Evolutionary conservation across 2,888 invertebrate species (phyloP).

Genomic region (Temnothorax unifasciatus): DNA sequence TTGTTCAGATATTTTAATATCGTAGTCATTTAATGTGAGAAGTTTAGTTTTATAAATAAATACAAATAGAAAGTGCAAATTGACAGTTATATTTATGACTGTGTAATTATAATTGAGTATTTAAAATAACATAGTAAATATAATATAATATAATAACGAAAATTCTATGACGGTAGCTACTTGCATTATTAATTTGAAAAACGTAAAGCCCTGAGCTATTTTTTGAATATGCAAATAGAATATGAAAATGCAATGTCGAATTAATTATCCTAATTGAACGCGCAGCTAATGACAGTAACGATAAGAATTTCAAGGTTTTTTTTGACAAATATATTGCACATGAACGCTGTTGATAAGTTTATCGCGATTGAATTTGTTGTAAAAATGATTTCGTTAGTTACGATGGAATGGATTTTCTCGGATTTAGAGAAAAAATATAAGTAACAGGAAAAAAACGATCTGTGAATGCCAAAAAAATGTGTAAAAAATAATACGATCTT

Average conservation of each 20-base stretch:
- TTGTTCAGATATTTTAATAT: not conserved
- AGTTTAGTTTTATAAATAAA: not conserved
- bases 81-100: not conserved
- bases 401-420: not conserved
- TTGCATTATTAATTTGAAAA: constrained; percentile 10
- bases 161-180: not conserved
- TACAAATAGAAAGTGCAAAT: not conserved
- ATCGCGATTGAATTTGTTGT: not conserved
- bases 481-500: not conserved
- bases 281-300: not conserved
- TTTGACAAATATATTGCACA: not conserved
- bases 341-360: not conserved
- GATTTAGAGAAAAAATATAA: not conserved
- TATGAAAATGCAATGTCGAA: not conserved
- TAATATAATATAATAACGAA: not conserved
- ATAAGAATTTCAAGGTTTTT: not conserved
- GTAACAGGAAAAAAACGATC: not conserved
- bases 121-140: not conserved
- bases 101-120: not conserved
- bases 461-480: not conserved
- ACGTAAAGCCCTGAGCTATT: not conserved
- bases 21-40: not conserved
- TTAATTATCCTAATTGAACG: constrained; percentile 23
- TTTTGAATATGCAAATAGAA: not conserved
- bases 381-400: constrained; percentile 18